phyloP scores from a whole-genome alignment of 2,888 invertebrate genomes.

The Amiota minor region DNA sequence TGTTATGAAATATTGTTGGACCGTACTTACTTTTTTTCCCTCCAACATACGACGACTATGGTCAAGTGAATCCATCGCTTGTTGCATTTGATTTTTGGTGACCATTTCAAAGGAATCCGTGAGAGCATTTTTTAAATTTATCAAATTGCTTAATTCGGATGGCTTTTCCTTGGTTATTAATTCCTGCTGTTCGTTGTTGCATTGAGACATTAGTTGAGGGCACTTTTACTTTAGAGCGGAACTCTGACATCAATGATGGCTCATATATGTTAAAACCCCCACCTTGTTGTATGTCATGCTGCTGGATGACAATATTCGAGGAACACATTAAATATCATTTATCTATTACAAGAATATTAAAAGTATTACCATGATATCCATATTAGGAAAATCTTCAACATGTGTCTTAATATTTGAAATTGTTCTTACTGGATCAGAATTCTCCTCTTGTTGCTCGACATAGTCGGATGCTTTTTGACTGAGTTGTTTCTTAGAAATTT shows the following conservation, averaged over 20 bases:
- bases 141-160: not conserved
- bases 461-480: not conserved
- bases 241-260: not conserved
- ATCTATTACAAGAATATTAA: not conserved
- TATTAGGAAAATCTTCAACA: not conserved
- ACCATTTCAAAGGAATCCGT: constrained; percentile 56
- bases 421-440: not conserved
- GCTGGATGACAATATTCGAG: not conserved
- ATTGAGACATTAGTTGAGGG: not conserved
- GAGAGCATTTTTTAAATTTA: constrained; percentile 40
- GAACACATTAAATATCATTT: no score
- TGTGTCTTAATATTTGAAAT: not conserved
- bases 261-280: not conserved
- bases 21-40: constrained; percentile 11
- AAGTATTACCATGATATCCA: not conserved
- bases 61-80: constrained; percentile 48
- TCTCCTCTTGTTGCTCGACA: constrained; percentile 7
- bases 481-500: not conserved
- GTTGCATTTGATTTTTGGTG: constrained; percentile 56
- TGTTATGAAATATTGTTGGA: no score
- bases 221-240: no score
- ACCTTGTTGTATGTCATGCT: not conserved
- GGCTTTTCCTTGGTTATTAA: not conserved
- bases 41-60: constrained; percentile 9
- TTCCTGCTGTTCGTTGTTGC: not conserved